Evolutionary conservation across 1,140 invertebrate genomes (phyloP), one percentile per base, ranked within the genome.

Genomic region (Drosophila auraria): DNA sequence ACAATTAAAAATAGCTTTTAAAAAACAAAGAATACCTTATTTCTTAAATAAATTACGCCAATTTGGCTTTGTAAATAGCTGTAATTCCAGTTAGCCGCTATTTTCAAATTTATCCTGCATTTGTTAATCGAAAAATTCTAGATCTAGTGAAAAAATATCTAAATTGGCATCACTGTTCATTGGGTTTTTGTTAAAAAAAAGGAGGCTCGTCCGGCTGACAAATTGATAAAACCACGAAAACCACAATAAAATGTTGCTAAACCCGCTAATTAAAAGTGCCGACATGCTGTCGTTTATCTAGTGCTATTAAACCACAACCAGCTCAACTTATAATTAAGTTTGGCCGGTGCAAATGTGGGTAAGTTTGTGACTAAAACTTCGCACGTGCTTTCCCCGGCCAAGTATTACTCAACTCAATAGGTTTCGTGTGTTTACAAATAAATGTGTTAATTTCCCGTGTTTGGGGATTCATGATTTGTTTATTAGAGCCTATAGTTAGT

Each of bases 151-250:
- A 5, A 30, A 30, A 30, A 30, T 1, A 7, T 5, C 27, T 7
- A 30, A 6, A 30, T 30, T 1, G 27, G 6, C 27, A 30, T 0
- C 27, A 30, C 27, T 30, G 1, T 50, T 69, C 23, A 8, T 25
- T 36, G 5, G 14, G 3, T 33, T 23, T 11, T 1, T 20, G n/a
- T 15, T 2, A n/a, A 42, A 53, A 38, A 68, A 73, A n/a, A 73
- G 36, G 50, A 54, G 72, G 72, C 72, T 75, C 72, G 72, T 53
- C 72, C 27, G 11, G 49, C 42, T 51, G 17, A 36, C 44, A 56
- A 53, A 33, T 25, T 49, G 59, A 63, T 62, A 73, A 49, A 60
- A 30, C 23, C 62, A 54, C 38, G 15, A n/a, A 66, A 45, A 14
- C 59, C 25, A 25, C 23, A 25, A 23, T 45, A 77, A 77, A 40